Percentiles rank a stretch among this genome's conserved stretches.
Evolutionary conservation across 2,888 invertebrate genomes (phyloP).

Genomic region (Scaptomyza caliginosa): DNA sequence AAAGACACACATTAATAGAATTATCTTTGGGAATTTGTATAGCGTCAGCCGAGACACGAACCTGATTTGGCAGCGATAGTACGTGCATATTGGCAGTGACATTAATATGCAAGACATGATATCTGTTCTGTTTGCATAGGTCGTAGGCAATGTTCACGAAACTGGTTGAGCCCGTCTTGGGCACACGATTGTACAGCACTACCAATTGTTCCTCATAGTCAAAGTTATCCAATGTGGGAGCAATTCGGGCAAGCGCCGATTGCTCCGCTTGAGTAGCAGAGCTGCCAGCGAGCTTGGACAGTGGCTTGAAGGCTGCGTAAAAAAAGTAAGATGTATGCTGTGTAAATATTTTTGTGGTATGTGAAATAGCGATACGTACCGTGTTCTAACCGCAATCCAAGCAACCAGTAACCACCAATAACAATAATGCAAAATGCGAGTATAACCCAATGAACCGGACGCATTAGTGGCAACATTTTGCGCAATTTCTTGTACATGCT

Average conservation of each 20-base stretch:
- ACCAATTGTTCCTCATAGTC: slow-evolving; percentile 88
- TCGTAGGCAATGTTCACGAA: slow-evolving; percentile 95
- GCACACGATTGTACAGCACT: slow-evolving; percentile 97
- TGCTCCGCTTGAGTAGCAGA: slow-evolving; percentile 14
- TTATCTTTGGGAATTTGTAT: not conserved
- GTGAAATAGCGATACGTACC: slow-evolving; percentile 37
- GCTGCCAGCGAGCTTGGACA: slow-evolving; percentile 43
- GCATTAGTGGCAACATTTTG: slow-evolving; percentile 81
- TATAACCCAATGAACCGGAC: slow-evolving; percentile 78
- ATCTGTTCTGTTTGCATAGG: slow-evolving; percentile 90
- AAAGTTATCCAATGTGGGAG: slow-evolving; percentile 42
- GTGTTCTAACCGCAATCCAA: slow-evolving; percentile 73
- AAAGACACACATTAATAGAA: not conserved
- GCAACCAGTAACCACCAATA: slow-evolving; percentile 76
- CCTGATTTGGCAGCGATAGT: slow-evolving; percentile 96
- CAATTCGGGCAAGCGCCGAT: slow-evolving; percentile 5
- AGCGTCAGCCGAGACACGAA: slow-evolving; percentile 38
- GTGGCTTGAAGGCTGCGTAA: slow-evolving; percentile 69
- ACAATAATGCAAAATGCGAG: slow-evolving; percentile 71
- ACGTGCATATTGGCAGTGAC: slow-evolving; percentile 97
- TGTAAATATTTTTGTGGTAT: not conserved
- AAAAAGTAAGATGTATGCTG: not conserved
- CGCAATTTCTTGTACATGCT: slow-evolving; percentile 71
- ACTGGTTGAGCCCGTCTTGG: slow-evolving; percentile 98
- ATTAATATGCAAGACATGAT: slow-evolving; percentile 96